A percentile compares a stretch with the other conserved stretches of the same genome.
Evolutionary conservation across 2,888 invertebrate genomes (phyloP).

Genomic region (Selenia dentaria): DNA sequence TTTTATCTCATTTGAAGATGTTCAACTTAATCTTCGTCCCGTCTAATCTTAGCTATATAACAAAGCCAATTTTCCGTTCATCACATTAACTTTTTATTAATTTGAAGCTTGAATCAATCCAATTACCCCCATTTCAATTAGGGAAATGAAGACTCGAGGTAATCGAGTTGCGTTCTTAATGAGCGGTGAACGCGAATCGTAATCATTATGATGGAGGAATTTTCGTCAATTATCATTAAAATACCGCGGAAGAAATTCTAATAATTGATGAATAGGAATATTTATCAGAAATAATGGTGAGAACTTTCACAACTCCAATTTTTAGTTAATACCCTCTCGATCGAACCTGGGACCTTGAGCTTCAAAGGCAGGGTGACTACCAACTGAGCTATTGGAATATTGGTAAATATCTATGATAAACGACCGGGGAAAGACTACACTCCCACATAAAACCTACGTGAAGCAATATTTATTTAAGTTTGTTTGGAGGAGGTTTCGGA

Average conservation of each 20-base stretch:
- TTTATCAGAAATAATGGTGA: neutral
- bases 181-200: constrained; percentile 29
- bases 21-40: constrained; percentile 1
- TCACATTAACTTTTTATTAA: constrained; percentile 34
- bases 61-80: constrained; percentile 35
- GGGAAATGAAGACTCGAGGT: constrained; percentile 47
- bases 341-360: too few relatives aligned
- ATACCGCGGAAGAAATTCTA: constrained; percentile 4
- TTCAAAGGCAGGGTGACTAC: too few relatives aligned
- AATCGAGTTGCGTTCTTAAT: constrained; percentile 39
- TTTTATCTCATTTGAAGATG: too few relatives aligned
- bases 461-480: too few relatives aligned
- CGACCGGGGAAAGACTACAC: too few relatives aligned
- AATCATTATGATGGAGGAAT: constrained; percentile 25
- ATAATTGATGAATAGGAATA: constrained; percentile 4
- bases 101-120: constrained; percentile 42
- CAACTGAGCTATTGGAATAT: too few relatives aligned
- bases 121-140: constrained; percentile 51
- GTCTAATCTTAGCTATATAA: constrained; percentile 3
- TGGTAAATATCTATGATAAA: too few relatives aligned
- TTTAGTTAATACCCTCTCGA: too few relatives aligned
- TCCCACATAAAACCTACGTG: too few relatives aligned
- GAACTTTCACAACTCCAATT: neutral
- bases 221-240: constrained; percentile 22
- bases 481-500: too few relatives aligned